Evolutionary conservation across 2,888 invertebrate genomes (phyloP), one percentile per base, ranked within the genome.

Genomic region (Herminia tarsipennalis): DNA sequence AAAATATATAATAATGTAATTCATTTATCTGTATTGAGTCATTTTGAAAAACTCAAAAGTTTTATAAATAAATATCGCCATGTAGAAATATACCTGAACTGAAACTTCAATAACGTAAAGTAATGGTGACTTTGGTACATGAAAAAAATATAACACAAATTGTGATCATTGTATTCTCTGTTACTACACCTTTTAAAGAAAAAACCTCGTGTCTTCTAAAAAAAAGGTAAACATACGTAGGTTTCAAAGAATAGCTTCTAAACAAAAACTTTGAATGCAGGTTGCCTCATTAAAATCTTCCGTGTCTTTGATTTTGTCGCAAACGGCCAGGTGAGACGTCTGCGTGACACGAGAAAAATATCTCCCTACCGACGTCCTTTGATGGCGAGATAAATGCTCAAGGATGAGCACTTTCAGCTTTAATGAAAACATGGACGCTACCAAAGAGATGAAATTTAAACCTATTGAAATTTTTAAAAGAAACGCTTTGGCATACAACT

Each of bases 221-320:
- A 55, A 48, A 41, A 46, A 53, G 43, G 41, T 36, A 44, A 46
- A 53, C 45, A 43, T 36, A 44, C 51, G 46, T 44, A 47, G 40
- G 38, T 64, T 59, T 52, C 40, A 45, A 70, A 69, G 55, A 77
- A 78, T 71, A 57, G 67, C 72, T 61, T 73, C 70, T 75, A 81
- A 80, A 88, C 83, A 86, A 88, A 84, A 84, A 82, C 72, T 73
- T 74, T 76, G 82, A 82, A 81, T 79, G 69, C 93, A 93, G 72
- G 42, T 43, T 59, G 72, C 81, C 85, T 91, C 89, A 87, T 90
- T 91, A 91, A 91, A 91, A 87, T 90, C 76, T 91, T 91, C 91
- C 91, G 83, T 79, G 71, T 71, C 83, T 90, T 86, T 89, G 88
- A 85, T 78, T 89, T 84, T 84, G 79, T 83, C 83, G 78, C 76